Conservation (phyloP, 2,113 vertebrate genomes). For the human (Homo sapiens) region DNA sequence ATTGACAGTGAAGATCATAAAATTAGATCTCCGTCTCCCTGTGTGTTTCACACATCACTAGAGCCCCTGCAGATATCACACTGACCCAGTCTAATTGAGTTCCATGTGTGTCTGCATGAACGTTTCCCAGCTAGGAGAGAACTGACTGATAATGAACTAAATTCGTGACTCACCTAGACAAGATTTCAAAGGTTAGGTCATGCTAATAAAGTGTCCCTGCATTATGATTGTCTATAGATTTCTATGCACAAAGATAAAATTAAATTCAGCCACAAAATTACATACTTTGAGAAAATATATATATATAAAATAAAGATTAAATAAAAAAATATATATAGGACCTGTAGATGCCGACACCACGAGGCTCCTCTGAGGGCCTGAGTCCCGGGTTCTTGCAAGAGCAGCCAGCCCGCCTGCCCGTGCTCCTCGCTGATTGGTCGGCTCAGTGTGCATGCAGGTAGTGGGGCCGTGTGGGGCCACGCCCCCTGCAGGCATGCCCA, state of each 20-base stretch:
- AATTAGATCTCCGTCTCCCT: neutral
- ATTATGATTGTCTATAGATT: neutral
- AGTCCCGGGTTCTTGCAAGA: no score
- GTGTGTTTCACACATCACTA: neutral
- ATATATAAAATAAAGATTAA: neutral
- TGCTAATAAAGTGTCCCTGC: neutral
- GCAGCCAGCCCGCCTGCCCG: no score
- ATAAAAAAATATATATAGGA: neutral
- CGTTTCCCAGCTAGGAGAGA: neutral
- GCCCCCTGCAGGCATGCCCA: no score
- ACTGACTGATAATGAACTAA: neutral
- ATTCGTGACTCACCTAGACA: neutral
- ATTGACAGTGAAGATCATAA: fast-evolving
- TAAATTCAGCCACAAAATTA: neutral
- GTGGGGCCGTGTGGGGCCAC: no score
- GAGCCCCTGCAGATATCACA: no score
- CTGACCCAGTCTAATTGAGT: neutral
- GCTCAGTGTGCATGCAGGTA: no score
- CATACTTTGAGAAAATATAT: neutral
- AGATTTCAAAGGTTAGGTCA: neutral
- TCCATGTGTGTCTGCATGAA: fast-evolving
- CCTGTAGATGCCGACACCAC: no score
- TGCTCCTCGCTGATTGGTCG: no score
- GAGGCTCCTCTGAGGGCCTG: no score
- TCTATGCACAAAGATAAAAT: neutral